These are phyloP conservation scores for Platygyra sinensis DNA, from an alignment of 64 coral and sea anemone genomes.

Conservation along the genomic window DNA sequence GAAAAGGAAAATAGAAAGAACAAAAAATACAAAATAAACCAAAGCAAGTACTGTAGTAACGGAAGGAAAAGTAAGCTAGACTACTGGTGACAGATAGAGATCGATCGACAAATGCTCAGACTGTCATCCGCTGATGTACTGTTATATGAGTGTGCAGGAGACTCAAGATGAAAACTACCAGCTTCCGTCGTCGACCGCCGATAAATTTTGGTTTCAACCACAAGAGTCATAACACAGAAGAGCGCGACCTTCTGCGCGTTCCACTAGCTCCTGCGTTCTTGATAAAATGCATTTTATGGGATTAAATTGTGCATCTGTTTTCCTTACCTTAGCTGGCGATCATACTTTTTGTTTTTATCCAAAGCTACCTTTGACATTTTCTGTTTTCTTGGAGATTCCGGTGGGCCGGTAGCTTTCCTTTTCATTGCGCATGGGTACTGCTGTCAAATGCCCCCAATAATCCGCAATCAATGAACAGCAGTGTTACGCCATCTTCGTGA, in stretches of 20 bases:
- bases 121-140: too few relatives aligned
- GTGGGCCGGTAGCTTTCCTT: slow-evolving; percentile 84
- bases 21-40: too few relatives aligned
- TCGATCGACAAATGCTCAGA: too few relatives aligned
- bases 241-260: neutral
- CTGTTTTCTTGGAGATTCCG: slow-evolving; percentile 71
- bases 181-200: too few relatives aligned
- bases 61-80: too few relatives aligned
- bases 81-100: too few relatives aligned
- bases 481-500: neutral
- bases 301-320: neutral
- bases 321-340: slow-evolving; percentile 88
- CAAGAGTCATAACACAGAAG: too few relatives aligned
- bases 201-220: too few relatives aligned
- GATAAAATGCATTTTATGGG: neutral
- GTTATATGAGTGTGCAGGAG: too few relatives aligned
- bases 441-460: neutral
- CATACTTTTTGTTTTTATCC: slow-evolving; percentile 97
- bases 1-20: too few relatives aligned
- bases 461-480: neutral
- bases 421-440: slow-evolving; percentile 91
- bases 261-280: neutral
- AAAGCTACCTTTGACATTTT: slow-evolving; percentile 93
- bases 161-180: too few relatives aligned
- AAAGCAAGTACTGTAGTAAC: too few relatives aligned